phyloP scores from a whole-genome alignment of 2,113 vertebrate genomes.

The Gadus macrocephalus region DNA sequence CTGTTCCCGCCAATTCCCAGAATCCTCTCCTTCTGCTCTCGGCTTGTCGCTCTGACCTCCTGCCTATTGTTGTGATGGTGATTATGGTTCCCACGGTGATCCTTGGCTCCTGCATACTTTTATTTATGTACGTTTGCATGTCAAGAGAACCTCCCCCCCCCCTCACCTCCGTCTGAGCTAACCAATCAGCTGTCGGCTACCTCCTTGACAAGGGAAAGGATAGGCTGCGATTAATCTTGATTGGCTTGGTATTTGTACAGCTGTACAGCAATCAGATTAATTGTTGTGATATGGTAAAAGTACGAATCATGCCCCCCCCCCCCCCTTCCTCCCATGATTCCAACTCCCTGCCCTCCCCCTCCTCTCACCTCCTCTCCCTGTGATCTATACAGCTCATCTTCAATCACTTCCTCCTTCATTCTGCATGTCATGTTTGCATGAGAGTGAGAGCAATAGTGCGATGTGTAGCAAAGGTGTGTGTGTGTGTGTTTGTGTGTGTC shows the following conservation, averaged over 20 bases:
- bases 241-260: constrained; percentile 37
- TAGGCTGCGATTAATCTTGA: constrained; percentile 48
- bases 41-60: constrained; percentile 8
- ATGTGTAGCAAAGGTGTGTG: neutral
- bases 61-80: constrained; percentile 37
- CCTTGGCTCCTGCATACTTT: constrained; percentile 32
- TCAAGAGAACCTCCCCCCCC: constrained; percentile 22
- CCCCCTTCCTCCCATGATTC: neutral
- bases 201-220: neutral
- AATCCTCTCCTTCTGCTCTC: constrained; percentile 14
- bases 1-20: constrained; percentile 20
- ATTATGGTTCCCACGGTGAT: constrained; percentile 32
- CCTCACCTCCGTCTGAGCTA: constrained; percentile 33
- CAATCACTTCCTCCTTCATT: constrained; percentile 23
- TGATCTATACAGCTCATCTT: constrained; percentile 21
- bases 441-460: neutral
- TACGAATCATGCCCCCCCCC: constrained; percentile 16
- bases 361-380: neutral
- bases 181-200: constrained; percentile 30
- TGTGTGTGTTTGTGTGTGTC: neutral
- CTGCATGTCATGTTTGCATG: constrained; percentile 18
- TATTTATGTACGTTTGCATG: constrained; percentile 21
- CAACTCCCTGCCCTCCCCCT: neutral
- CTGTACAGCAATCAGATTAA: constrained; percentile 30
- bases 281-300: constrained; percentile 38